Conservation (phyloP, 2,888 invertebrate species). For the Muscina levida region DNA sequence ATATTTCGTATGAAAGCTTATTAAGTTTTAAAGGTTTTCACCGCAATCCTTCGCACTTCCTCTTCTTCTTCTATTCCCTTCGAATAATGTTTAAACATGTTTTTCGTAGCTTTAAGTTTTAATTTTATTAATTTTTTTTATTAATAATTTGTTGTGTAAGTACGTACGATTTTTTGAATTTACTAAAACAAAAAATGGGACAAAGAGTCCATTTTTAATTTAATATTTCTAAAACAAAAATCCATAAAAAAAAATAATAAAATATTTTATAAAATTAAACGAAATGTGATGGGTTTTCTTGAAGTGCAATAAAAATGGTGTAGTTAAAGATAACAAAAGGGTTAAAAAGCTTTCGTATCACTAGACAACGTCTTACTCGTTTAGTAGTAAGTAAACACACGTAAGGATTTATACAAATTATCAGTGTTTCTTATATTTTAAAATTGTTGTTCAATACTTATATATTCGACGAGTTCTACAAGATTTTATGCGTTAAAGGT, state of each 20-base stretch:
- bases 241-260: slow-evolving; percentile 44
- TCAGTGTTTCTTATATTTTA: no score
- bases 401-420: no score
- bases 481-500: no score
- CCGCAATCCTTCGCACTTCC: not conserved
- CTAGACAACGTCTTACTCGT: no score
- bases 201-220: slow-evolving; percentile 39
- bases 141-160: slow-evolving; percentile 42
- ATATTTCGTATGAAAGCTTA: slow-evolving; percentile 43
- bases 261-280: slow-evolving; percentile 48
- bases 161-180: slow-evolving; percentile 58
- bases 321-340: no score
- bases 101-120: slow-evolving; percentile 27
- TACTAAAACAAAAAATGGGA: slow-evolving; percentile 51
- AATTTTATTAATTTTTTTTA: slow-evolving; percentile 38
- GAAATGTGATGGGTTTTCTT: no score
- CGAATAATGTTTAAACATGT: slow-evolving; percentile 35
- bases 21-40: slow-evolving; percentile 52
- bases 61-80: not conserved
- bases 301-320: no score
- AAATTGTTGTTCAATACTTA: no score
- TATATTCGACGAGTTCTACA: no score
- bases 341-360: no score
- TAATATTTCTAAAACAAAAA: slow-evolving; percentile 47
- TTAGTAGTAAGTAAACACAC: no score